These are phyloP conservation scores for Excalfactoria chinensis DNA, from an alignment of 2,113 vertebrate genomes.

Conservation along the genomic window DNA sequence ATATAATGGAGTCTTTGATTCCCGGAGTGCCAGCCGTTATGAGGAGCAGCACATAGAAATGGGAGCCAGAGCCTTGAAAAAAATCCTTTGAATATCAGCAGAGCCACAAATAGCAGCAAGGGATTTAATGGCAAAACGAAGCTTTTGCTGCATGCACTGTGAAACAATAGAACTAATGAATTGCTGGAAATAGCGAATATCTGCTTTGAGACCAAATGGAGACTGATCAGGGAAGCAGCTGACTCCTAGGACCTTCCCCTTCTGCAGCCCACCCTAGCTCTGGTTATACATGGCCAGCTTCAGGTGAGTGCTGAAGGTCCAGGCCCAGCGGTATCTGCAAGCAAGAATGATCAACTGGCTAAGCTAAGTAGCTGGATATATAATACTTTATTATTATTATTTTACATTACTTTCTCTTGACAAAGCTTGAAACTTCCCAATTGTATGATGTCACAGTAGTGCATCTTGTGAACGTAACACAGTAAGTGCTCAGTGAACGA, in stretches of 20 bases:
- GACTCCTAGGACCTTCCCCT: neutral
- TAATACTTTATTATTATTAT: neutral
- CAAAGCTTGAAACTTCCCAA: neutral
- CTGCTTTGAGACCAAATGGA: neutral
- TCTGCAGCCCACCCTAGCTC: neutral
- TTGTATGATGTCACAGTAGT: neutral
- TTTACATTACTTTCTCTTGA: neutral
- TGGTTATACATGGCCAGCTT: neutral
- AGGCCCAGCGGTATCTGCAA: neutral
- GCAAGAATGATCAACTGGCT: neutral
- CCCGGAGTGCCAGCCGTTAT: neutral
- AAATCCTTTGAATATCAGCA: constrained; percentile 21
- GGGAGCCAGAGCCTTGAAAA: constrained; percentile 45
- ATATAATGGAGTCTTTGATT: constrained; percentile 73
- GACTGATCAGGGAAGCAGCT: neutral
- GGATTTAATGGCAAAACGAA: constrained; percentile 40
- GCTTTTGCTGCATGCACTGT: constrained; percentile 13
- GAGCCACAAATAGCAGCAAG: constrained; percentile 49
- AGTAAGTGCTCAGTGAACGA: neutral
- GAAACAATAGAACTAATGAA: constrained; percentile 54
- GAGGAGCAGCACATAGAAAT: constrained; percentile 28
- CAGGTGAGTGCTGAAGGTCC: neutral
- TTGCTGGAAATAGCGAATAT: constrained; percentile 31
- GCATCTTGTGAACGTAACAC: neutral
- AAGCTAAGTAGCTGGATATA: neutral